Base-by-base conservation (phyloP, 2,113 vertebrate genomes). In the Felis chaus region DNA sequence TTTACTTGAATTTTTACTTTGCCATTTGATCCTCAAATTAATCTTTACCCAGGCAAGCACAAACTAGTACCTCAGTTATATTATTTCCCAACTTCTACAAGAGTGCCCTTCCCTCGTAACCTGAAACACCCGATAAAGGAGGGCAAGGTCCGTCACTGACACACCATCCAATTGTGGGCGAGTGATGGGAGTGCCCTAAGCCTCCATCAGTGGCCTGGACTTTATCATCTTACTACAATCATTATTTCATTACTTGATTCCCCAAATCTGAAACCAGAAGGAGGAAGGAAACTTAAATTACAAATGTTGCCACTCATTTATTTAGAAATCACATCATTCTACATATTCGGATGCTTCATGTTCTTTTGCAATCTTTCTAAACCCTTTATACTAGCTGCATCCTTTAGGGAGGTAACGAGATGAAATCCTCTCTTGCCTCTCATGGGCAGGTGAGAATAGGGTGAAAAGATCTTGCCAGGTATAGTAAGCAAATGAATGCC, bases 251-350 rank as follows among this genome's bases (percentile, higher is more conserved):
- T 53, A 2, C 66, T 80, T 68, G 25, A 92, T 74, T 91, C 16
- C 71, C 68, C 19, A 96, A 84, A 50, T 76, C 21, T 96, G 15
- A 89, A 96, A 66, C 5, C 25, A 27, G 18, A 61, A 73, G 39
- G 15, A 48, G 53, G 31, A 94, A 78, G 11, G 25, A 89, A 71
- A 76, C 31, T 29, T 53, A 48, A 53, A 57, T 89, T 63, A 41
- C 57, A 84, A 76, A 41, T 53, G 29, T 91, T 29, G 36, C 19
- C 16, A 50, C 2, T 25, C 12, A 63, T 31, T 80, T 79, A 50
- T n/a, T 71, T 95, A 8, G 79, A 87, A 83, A 5, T 61, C 5
- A 23, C 15, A 23, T 48, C 36, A 5, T 86, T 90, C 41, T 57
- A 6, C 3, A 6, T 65, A 71, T n/a, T 27, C 7, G 2, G 19